Evolutionary conservation across 2,797 vertebrate genomes (phyloP).

Genomic region (Sebastes jordani): DNA sequence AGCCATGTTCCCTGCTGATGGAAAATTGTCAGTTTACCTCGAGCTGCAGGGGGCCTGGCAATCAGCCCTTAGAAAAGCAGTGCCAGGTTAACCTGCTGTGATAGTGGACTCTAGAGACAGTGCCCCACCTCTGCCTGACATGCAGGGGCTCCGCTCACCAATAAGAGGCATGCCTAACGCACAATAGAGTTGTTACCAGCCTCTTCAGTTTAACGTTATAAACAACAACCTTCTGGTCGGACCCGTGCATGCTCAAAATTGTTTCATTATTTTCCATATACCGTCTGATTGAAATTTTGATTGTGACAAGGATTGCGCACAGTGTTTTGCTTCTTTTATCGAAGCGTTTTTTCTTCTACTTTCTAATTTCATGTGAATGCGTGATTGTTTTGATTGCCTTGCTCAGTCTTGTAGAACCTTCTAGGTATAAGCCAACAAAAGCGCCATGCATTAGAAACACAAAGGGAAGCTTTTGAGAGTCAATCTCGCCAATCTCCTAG

Average conservation of each 20-base stretch:
- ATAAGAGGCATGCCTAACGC: conserved; percentile 81
- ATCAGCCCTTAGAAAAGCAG: conserved; percentile 94
- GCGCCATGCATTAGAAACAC: conserved; percentile 58
- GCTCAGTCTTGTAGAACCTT: conserved; percentile 7
- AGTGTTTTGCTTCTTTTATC: conserved; percentile 4
- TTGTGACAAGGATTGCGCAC: neutral
- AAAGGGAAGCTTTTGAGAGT: conserved; percentile 68
- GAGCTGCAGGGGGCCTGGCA: conserved; percentile 88
- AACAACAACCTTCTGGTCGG: conserved; percentile 66
- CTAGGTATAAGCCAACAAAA: conserved; percentile 31
- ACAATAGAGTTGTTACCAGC: conserved; percentile 88
- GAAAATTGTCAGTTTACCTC: conserved; percentile 94
- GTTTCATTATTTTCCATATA: conserved; percentile 56
- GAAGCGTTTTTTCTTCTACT: conserved; percentile 11
- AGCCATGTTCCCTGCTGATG: conserved; percentile 90
- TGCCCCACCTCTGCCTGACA: conserved; percentile 88
- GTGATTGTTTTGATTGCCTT: conserved; percentile 53
- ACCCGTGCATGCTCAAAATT: conserved; percentile 56
- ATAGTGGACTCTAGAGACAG: conserved; percentile 89
- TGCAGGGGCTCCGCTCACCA: conserved; percentile 88
- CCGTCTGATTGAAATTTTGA: conserved; percentile 32
- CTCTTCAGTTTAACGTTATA: conserved; percentile 83
- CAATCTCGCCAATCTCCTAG: conserved; percentile 61
- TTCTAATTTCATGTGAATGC: conserved; percentile 37
- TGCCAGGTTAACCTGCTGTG: conserved; percentile 93